Evolutionary conservation across 2,888 invertebrate genomes (phyloP), one percentile per base, ranked within the genome.

Genomic region (Drosophila neutralis): DNA sequence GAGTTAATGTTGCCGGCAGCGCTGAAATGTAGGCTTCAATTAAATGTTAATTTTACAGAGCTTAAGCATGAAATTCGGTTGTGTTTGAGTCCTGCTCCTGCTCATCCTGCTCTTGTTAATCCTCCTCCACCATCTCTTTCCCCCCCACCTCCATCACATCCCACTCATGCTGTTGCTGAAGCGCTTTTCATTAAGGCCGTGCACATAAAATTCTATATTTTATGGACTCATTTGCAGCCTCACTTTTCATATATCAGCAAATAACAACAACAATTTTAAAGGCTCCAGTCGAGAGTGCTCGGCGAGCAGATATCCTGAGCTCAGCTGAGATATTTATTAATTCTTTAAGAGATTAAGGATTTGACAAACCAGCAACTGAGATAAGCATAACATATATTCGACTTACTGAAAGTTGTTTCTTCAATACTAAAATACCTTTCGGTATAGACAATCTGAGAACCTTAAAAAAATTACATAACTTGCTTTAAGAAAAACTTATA

Each of bases 21-120:
- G 66, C 59, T 69, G 61, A 79, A 81, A 77, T 77, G 84, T 84
- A 87, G 87, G 89, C 87, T 89, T 87, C 87, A 87, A 89, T 87
- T 87, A 89, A 87, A 87, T 89, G 87, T 89, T 89, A 87, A 89
- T 87, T 87, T 87, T 89, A 87, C 89, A 87, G 89, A 87, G 89
- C 89, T 87, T 89, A 87, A 89, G 85, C 87, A 89, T 87, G 89
- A 89, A 87, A 87, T 89, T 73, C 67, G 73, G 65, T 62, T 21
- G 57, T 49, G 49, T 42, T 57, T 6, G 7, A 21, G 29, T 10
- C 40, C 51, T n/a, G 27, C 21, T 35, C 7, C 27, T 5, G 21
- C 24, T 24, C 8, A n/a, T 15, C 13, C 10, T 56, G 13, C 3
- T 45, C 24, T 15, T 24, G 21, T 13, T 45, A 21, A 21, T 45